Evolutionary conservation across 2,888 invertebrate genomes (phyloP).

Genomic region (Acanthosepion esculentum): DNA sequence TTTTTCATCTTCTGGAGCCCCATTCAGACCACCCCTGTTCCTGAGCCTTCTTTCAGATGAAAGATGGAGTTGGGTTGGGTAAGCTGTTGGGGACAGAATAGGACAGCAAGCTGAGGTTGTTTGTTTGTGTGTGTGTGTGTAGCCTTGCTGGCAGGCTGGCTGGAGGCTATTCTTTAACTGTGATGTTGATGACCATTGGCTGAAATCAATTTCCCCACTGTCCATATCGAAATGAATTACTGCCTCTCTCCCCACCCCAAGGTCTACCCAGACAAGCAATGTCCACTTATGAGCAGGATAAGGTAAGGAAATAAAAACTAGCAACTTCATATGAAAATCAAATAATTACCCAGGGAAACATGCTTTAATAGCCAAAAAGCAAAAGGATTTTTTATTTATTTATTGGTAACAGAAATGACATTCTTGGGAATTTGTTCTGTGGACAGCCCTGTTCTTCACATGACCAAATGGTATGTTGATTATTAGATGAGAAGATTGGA

Average conservation of each 20-base stretch:
- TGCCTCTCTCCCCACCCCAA: neutral
- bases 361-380: constrained; percentile 12
- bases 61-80: neutral
- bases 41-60: neutral
- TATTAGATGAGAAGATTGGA: neutral
- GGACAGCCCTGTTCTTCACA: neutral
- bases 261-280: neutral
- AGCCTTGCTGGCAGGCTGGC: constrained; percentile 33
- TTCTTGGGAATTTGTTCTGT: neutral
- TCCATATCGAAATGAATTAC: constrained; percentile 33
- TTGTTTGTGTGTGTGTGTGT: neutral
- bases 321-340: constrained; percentile 22
- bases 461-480: neutral
- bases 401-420: constrained; percentile 15
- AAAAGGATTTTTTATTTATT: neutral
- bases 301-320: constrained; percentile 10
- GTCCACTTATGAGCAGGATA: constrained; percentile 21
- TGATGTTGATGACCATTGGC: constrained; percentile 22
- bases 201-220: constrained; percentile 9
- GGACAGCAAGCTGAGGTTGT: neutral
- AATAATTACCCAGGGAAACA: constrained; percentile 33
- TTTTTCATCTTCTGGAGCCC: neutral
- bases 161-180: neutral
- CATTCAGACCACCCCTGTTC: neutral
- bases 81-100: neutral